Percentiles rank a stretch among this genome's conserved stretches.
These are phyloP conservation scores for Deilephila elpenor DNA, from an alignment of 2,888 invertebrate genomes.

Conservation along the genomic window DNA sequence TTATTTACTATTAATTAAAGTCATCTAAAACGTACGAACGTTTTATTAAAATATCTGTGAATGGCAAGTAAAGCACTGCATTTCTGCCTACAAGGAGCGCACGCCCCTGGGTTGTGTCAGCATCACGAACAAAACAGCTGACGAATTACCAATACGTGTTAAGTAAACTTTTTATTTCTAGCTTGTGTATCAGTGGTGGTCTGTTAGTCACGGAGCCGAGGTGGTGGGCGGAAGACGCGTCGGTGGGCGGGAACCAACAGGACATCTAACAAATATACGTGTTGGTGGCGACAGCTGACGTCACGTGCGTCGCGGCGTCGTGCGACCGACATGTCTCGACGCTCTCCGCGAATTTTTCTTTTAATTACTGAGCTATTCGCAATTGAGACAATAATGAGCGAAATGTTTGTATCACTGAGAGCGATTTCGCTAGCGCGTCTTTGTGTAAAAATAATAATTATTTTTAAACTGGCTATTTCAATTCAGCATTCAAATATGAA, in stretches of 20 bases:
- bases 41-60: no score
- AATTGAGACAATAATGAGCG: conserved; percentile 2
- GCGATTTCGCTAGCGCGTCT: not conserved
- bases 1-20: no score
- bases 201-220: conserved; percentile 1
- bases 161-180: conserved; percentile 22
- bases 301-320: not conserved
- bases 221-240: not conserved
- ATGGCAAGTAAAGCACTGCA: no score
- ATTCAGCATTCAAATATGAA: no score
- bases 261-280: conserved; percentile 31
- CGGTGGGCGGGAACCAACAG: conserved; percentile 27
- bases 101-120: not conserved
- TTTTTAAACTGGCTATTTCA: no score
- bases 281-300: conserved; percentile 26
- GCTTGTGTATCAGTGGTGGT: not conserved
- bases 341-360: not conserved
- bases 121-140: not conserved
- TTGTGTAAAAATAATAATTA: no score
- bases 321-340: not conserved
- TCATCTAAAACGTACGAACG: no score
- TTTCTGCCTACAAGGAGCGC: no score
- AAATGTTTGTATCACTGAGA: not conserved
- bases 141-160: not conserved
- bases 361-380: conserved; percentile 8